These are phyloP conservation scores for Thalpophila matura DNA, from an alignment of 2,888 invertebrate species.

Conservation along the genomic window DNA sequence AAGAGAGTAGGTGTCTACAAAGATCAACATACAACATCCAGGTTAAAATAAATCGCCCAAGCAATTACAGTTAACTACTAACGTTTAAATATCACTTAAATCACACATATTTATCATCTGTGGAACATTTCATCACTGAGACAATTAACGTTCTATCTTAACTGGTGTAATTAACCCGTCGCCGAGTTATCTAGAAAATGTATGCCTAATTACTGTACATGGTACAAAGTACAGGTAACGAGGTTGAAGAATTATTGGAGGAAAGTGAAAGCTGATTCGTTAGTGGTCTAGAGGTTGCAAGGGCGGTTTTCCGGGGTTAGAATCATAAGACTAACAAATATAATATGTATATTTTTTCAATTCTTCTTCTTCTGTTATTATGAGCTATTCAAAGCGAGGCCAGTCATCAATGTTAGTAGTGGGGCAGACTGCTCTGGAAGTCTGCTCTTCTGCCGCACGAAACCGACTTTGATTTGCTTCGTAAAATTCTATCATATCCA, in stretches of 20 bases:
- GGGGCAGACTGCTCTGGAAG: no score
- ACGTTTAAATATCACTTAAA: conserved; percentile 64
- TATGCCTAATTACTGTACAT: conserved; percentile 58
- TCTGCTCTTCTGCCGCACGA: no score
- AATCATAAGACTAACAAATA: no score
- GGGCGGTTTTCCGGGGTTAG: background rate
- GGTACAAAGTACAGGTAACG: conserved; percentile 39
- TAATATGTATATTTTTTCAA: no score
- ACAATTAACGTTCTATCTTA: conserved; percentile 66
- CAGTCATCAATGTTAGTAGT: no score
- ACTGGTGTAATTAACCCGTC: conserved; percentile 67
- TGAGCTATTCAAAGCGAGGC: no score
- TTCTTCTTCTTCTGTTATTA: no score
- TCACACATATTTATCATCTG: conserved; percentile 66
- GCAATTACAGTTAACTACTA: conserved; percentile 55
- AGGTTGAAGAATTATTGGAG: conserved; percentile 23
- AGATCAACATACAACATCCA: conserved; percentile 16
- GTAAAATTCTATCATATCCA: no score
- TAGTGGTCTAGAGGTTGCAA: background rate
- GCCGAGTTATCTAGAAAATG: conserved; percentile 62
- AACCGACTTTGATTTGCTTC: no score
- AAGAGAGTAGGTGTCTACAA: background rate
- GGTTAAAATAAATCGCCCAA: conserved; percentile 45
- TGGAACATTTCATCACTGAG: conserved; percentile 64
- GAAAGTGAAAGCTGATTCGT: conserved; percentile 31